Evolutionary conservation across 2,113 vertebrate species (phyloP).

Genomic region (Protobothrops mucrosquamatus): DNA sequence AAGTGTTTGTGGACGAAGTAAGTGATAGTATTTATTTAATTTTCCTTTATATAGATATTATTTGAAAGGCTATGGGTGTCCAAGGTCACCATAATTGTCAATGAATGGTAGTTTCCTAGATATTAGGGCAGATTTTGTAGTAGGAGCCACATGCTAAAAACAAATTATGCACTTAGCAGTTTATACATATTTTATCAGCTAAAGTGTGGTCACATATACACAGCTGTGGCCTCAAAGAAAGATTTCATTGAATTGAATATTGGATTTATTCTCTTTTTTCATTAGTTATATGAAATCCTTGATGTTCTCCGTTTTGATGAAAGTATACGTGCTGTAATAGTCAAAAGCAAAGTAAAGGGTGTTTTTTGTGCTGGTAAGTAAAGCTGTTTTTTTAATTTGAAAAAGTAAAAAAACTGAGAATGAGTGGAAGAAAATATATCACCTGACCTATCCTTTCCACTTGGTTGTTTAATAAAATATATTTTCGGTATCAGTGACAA

Average conservation of each 20-base stretch:
- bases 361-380: constrained; percentile 92
- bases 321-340: constrained; percentile 79
- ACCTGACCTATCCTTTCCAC: not conserved
- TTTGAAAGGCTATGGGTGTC: constrained; percentile 16
- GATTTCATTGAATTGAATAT: not conserved
- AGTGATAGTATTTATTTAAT: constrained; percentile 46
- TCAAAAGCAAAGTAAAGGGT: constrained; percentile 85
- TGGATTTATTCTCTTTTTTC: constrained; percentile 29
- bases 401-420: not conserved
- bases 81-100: not conserved
- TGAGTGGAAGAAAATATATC: not conserved
- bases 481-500: not conserved
- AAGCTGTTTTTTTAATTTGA: not conserved
- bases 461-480: not conserved
- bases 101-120: not conserved
- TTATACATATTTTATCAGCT: not conserved
- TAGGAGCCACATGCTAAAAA: not conserved
- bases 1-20: constrained; percentile 88
- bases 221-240: not conserved
- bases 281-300: constrained; percentile 79
- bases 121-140: not conserved
- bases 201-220: not conserved
- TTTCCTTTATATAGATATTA: rapidly evolving
- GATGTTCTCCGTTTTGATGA: constrained; percentile 74
- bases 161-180: not conserved